A percentile compares a stretch with the other conserved stretches of the same genome.
These are phyloP conservation scores for Drosophila bifasciata DNA, from an alignment of 1,140 invertebrate species.

Conservation along the genomic window DNA sequence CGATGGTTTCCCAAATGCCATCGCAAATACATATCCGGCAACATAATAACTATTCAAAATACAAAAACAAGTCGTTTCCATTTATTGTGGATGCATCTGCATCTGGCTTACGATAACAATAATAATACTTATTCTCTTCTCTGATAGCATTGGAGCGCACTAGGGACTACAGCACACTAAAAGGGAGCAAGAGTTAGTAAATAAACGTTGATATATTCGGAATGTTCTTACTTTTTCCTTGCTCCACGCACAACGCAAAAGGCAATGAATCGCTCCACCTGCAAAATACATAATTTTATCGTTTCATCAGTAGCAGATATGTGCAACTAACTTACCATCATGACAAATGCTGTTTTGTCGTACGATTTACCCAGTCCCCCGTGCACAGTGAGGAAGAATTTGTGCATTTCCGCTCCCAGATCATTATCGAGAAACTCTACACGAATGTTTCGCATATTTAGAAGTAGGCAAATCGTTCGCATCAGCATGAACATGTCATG, in stretches of 20 bases:
- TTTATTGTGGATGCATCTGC: too few species aligned
- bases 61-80: too few species aligned
- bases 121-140: too few species aligned
- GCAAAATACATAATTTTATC: background rate
- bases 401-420: constrained; percentile 31
- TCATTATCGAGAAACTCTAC: constrained; percentile 23
- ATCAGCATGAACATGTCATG: constrained; percentile 41
- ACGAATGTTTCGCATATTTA: constrained; percentile 20
- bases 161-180: too few species aligned
- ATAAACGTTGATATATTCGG: background rate
- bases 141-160: too few species aligned
- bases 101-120: too few species aligned
- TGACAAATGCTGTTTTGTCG: constrained; percentile 20
- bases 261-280: constrained; percentile 40
- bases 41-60: too few species aligned
- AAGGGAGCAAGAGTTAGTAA: too few species aligned
- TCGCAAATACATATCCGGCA: too few species aligned
- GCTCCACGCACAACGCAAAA: constrained; percentile 41
- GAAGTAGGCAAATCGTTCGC: constrained; percentile 25
- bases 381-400: constrained; percentile 28
- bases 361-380: constrained; percentile 7
- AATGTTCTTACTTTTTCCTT: constrained; percentile 10
- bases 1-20: too few species aligned
- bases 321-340: constrained; percentile 25
- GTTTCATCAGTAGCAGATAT: too few species aligned